These are phyloP conservation scores for Tapirus terrestris DNA, from an alignment of 2,113 vertebrate species.

Conservation along the genomic window DNA sequence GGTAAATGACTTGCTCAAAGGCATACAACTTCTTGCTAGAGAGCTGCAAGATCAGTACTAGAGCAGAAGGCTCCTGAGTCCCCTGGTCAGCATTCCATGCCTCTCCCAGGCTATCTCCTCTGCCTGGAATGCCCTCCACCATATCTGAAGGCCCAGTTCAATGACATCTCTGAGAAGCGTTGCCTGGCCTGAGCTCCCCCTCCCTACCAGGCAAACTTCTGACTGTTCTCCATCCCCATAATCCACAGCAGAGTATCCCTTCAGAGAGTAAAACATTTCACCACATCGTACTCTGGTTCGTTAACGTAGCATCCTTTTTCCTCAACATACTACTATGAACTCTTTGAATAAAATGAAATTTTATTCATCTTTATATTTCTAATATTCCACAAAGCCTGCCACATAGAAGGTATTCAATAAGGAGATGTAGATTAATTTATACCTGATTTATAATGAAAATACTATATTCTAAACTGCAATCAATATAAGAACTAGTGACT, in stretches of 20 bases:
- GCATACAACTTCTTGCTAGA: not conserved
- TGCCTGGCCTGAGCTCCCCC: not conserved
- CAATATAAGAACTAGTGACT: not conserved
- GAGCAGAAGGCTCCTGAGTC: not conserved
- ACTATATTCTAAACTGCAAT: not conserved
- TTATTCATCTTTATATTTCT: not conserved
- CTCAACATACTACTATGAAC: not conserved
- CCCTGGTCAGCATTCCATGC: not conserved
- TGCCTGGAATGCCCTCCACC: not conserved
- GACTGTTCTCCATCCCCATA: not conserved
- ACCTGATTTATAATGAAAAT: conserved; percentile 27
- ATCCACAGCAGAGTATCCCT: not conserved
- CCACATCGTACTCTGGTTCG: not conserved
- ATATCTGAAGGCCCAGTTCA: not conserved
- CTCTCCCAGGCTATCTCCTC: not conserved
- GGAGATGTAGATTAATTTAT: not conserved
- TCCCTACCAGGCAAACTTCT: not conserved
- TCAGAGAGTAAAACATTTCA: not conserved
- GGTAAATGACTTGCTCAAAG: not conserved
- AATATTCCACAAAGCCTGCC: not conserved
- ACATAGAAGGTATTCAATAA: not conserved
- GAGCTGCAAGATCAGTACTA: not conserved
- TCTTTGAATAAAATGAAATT: conserved; percentile 30
- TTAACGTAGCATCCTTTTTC: not conserved
- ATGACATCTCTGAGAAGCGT: not conserved